phyloP scores from a whole-genome alignment of 1,140 invertebrate genomes.

The Polypedilum pembai region DNA sequence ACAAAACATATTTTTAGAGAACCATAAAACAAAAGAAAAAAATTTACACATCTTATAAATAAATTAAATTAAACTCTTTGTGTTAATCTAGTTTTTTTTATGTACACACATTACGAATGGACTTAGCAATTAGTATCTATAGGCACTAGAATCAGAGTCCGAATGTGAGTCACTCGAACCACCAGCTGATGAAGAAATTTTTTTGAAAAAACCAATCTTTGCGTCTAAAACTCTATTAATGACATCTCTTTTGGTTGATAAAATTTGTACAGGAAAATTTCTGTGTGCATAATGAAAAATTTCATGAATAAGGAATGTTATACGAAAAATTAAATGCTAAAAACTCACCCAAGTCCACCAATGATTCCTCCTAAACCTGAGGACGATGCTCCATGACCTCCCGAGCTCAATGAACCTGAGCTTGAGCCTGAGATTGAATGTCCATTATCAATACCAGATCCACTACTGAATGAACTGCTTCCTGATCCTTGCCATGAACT shows the following conservation, averaged over 20 bases:
- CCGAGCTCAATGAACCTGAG: background rate
- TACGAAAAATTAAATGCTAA: too few species aligned
- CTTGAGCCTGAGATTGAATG: background rate
- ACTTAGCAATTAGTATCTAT: background rate
- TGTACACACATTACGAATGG: background rate
- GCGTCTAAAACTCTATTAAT: background rate
- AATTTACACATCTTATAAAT: too few species aligned
- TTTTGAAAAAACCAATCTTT: background rate
- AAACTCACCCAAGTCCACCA: background rate
- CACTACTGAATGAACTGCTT: background rate
- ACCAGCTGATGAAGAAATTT: background rate
- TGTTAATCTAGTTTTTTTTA: background rate
- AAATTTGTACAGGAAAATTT: background rate
- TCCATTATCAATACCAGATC: background rate
- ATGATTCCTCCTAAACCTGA: background rate
- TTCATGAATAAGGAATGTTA: background rate
- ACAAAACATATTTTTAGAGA: too few species aligned
- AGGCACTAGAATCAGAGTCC: too few species aligned
- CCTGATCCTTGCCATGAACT: background rate
- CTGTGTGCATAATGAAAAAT: background rate
- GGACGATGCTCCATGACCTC: background rate
- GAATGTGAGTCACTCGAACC: background rate
- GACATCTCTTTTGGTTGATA: background rate
- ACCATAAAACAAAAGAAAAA: too few species aligned
- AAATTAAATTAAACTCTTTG: too few species aligned